A percentile compares a stretch with the other conserved stretches of the same genome.
Conservation (phyloP, 2,113 vertebrate species). For the Chloroceryle aenea region DNA sequence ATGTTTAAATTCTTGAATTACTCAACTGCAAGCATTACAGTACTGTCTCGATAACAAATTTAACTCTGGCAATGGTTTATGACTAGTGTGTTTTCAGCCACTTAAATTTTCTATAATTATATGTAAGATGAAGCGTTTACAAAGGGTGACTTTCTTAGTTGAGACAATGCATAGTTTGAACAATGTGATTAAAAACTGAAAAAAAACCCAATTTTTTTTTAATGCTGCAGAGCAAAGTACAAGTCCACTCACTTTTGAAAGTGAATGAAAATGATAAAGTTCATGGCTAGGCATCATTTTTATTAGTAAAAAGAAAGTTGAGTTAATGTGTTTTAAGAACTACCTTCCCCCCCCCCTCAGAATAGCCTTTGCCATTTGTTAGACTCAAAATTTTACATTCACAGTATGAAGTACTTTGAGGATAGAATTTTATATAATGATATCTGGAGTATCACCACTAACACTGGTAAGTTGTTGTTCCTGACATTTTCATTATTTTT, state of each 20-base stretch:
- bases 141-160: not conserved
- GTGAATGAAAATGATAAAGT: not conserved
- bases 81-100: not conserved
- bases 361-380: not conserved
- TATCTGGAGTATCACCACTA: not conserved
- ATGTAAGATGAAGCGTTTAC: not conserved
- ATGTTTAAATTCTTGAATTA: not conserved
- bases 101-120: not conserved
- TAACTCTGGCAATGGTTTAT: not conserved
- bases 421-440: not conserved
- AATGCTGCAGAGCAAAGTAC: not conserved
- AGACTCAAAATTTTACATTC: not conserved
- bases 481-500: not conserved
- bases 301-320: not conserved
- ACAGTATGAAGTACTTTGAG: not conserved
- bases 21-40: not conserved
- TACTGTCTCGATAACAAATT: not conserved
- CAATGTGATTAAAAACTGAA: not conserved
- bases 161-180: not conserved
- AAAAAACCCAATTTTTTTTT: not conserved
- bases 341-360: fast-evolving
- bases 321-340: not conserved
- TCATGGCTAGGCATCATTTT: not conserved
- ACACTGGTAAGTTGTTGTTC: not conserved
- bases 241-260: not conserved